Evolutionary conservation across 2,113 vertebrate genomes (phyloP), one percentile per base, ranked within the genome.

Genomic region (Nesoenas mayeri): DNA sequence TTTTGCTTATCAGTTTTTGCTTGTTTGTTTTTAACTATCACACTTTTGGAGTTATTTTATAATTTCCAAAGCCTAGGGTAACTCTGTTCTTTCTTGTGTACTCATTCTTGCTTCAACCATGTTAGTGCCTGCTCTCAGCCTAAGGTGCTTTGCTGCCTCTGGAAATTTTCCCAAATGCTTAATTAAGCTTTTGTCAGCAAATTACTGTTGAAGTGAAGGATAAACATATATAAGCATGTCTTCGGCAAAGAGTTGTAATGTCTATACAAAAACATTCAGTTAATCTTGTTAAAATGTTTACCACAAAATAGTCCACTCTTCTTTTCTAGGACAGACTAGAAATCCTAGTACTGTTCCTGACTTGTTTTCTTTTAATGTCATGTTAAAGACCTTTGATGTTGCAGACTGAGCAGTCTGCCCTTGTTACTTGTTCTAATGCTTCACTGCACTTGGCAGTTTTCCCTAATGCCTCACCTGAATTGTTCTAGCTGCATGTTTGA

Each of bases 351-450:
- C 25, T 81, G 5, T 72, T 72, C 44, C 26, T 89, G 42, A 47
- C 22, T 74, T 0, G 0, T 29, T 70, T 94, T 71, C n/a, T 8
- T 60, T 71, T 53, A 51, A 12, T 53, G 5, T 44, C 0, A 0
- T 6, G 5, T 61, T 57, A 1, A 40, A 93, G 51, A 51, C 19
- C 10, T 53, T 29, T 64, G 42, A 34, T 56, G 26, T 62, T 91
- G 61, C 29, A 38, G 54, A 9, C 22, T 17, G 57, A 79, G 11
- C 16, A 54, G 56, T 24, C 29, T 71, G 38, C 29, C 38, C 5
- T 5, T 38, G 15, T 71, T 85, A 28, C 38, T 38, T 64, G 0
- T 85, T 67, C n/a, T 89, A 71, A 47, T 34, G 26, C 31, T 82
- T 91, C 29, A 12, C 19, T 53, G 10, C 11, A 19, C 36, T 58